Evolutionary conservation across 2,888 invertebrate species (phyloP).

Genomic region (Drosophila algonquin): DNA sequence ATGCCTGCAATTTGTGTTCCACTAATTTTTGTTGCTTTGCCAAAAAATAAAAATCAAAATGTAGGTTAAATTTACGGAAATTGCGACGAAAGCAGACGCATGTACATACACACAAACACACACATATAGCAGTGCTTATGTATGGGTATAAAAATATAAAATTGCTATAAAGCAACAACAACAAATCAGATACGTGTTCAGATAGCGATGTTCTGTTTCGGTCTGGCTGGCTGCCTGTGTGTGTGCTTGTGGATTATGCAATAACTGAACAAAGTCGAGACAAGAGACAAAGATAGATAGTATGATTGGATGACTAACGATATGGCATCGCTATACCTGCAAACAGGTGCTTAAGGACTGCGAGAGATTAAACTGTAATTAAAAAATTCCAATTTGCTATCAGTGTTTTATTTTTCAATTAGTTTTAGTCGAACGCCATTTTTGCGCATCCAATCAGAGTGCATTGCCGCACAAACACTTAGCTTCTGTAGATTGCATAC

Average conservation of each 20-base stretch:
- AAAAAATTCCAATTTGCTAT: not conserved
- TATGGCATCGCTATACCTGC: conserved; percentile 25
- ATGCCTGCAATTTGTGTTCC: conserved; percentile 50
- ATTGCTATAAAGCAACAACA: conserved; percentile 53
- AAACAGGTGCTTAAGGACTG: conserved; percentile 25
- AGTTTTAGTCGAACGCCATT: conserved; percentile 53
- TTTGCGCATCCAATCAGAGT: conserved; percentile 67
- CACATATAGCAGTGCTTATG: not conserved
- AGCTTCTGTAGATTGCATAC: not conserved
- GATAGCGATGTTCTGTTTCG: conserved; percentile 42
- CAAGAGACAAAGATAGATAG: conserved; percentile 33
- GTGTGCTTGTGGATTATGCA: conserved; percentile 59
- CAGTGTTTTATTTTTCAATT: not conserved
- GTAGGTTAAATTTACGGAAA: conserved; percentile 78
- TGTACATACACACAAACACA: conserved; percentile 19
- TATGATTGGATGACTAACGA: conserved; percentile 32
- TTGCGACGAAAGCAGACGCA: conserved; percentile 60
- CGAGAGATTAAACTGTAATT: conserved; percentile 2
- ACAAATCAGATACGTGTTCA: conserved; percentile 48
- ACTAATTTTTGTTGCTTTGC: conserved; percentile 47
- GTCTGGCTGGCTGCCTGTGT: conserved; percentile 8
- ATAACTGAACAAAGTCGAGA: conserved; percentile 38
- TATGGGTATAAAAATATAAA: conserved; percentile 43
- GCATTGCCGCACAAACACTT: conserved; percentile 25
- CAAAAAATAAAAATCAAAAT: conserved; percentile 57